Evolutionary conservation across 53 echinoderm and acorn worm genomes (phyloP).

Genomic region (Antedon mediterranea): DNA sequence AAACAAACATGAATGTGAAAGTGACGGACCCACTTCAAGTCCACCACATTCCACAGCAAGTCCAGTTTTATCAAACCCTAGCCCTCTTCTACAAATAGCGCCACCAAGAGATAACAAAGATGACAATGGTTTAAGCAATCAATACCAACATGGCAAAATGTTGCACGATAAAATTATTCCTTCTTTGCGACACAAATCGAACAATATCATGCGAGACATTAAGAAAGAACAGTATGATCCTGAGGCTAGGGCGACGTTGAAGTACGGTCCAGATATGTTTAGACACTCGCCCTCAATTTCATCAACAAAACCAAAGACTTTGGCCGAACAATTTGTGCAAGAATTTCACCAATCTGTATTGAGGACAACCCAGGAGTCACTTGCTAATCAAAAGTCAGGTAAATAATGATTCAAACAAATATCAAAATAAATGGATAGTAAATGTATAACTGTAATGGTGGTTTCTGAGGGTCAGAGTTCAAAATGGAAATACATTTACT

Average conservation of each 20-base stretch:
- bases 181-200: neutral
- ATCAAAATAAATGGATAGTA: no score
- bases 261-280: neutral
- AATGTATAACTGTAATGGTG: no score
- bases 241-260: neutral
- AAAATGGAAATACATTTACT: no score
- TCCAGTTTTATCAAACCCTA: neutral
- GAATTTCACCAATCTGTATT: conserved; percentile 97
- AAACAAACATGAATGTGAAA: neutral
- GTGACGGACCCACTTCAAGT: neutral
- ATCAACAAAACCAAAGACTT: conserved; percentile 1
- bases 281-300: conserved; percentile 4
- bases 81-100: neutral
- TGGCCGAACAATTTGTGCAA: conserved; percentile 71
- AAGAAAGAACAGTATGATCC: neutral
- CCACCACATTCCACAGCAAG: neutral
- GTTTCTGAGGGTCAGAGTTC: no score
- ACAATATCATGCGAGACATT: neutral
- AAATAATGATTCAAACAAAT: neutral
- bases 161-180: neutral
- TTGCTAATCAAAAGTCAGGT: conserved; percentile 57
- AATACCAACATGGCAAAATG: neutral
- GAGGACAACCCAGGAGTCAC: conserved; percentile 70
- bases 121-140: neutral
- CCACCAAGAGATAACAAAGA: neutral